Percentiles rank a stretch among this genome's conserved stretches.
These are phyloP conservation scores for Bombus polaris DNA, from an alignment of 1,140 invertebrate species.

Conservation along the genomic window DNA sequence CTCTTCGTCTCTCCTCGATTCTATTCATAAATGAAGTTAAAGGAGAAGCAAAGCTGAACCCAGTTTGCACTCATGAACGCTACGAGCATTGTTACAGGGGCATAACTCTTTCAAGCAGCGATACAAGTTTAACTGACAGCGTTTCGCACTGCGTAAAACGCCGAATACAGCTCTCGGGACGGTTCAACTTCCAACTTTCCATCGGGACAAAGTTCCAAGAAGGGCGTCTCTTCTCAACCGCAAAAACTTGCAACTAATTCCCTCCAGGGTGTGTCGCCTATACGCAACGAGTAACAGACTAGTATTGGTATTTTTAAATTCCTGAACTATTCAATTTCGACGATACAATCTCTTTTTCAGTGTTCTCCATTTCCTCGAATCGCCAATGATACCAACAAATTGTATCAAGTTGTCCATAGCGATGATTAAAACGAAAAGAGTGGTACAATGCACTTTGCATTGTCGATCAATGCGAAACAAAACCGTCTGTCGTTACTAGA, in stretches of 20 bases:
- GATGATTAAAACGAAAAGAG: neutral
- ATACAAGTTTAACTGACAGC: no score
- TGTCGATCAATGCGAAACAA: constrained; percentile 42
- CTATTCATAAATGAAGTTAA: neutral
- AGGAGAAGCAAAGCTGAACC: neutral
- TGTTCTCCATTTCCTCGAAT: neutral
- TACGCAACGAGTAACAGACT: neutral
- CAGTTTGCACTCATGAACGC: neutral
- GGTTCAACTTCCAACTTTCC: constrained; percentile 5
- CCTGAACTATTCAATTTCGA: neutral
- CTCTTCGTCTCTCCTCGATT: neutral
- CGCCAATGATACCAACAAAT: neutral
- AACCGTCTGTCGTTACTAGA: constrained; percentile 54
- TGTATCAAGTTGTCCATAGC: neutral
- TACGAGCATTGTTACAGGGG: neutral
- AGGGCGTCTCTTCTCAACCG: neutral
- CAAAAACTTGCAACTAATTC: constrained; percentile 12
- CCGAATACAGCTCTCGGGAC: neutral
- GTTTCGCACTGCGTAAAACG: neutral
- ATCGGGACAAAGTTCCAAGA: neutral
- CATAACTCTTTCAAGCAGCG: neutral
- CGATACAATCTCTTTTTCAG: neutral
- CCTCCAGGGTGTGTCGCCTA: neutral
- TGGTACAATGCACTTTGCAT: neutral
- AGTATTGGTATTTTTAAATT: neutral